Percentiles rank a stretch among this genome's conserved stretches.
These are phyloP conservation scores for Darevskia mixta DNA, from an alignment of 2,797 vertebrate genomes.

Conservation along the genomic window DNA sequence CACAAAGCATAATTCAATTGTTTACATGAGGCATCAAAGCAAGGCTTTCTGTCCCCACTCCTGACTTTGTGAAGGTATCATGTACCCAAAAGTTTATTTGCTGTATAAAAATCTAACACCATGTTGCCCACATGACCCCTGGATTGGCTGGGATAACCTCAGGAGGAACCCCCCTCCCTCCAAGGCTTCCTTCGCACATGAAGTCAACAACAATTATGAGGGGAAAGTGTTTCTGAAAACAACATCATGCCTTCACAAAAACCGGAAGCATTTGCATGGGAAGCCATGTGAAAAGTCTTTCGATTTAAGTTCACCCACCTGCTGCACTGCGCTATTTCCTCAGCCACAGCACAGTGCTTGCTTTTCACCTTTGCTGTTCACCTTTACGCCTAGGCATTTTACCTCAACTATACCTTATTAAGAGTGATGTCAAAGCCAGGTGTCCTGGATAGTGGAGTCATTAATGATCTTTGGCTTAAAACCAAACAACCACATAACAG, in stretches of 20 bases:
- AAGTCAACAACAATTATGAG: not conserved
- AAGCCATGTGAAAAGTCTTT: not conserved
- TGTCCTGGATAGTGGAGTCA: slow-evolving; percentile 13
- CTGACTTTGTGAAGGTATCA: not conserved
- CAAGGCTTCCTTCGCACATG: not conserved
- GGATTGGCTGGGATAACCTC: not conserved
- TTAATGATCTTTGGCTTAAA: slow-evolving; percentile 23
- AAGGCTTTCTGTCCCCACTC: not conserved
- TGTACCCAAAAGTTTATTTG: not conserved
- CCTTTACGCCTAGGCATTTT: slow-evolving; percentile 1
- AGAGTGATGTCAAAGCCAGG: not conserved
- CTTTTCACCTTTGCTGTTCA: slow-evolving; percentile 31
- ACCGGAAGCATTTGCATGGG: not conserved
- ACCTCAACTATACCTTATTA: slow-evolving; percentile 38
- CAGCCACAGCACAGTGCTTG: not conserved
- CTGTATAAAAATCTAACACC: not conserved
- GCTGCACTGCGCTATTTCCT: not conserved
- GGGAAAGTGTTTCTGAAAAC: not conserved
- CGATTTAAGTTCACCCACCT: not conserved
- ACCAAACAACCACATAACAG: not conserved
- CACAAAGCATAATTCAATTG: too few species aligned
- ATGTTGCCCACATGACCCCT: not conserved
- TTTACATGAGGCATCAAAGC: not conserved
- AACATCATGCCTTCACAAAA: not conserved
- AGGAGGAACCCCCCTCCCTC: not conserved